Evolutionary conservation across 2,797 vertebrate genomes (phyloP).

Genomic region (Tangara arthus): DNA sequence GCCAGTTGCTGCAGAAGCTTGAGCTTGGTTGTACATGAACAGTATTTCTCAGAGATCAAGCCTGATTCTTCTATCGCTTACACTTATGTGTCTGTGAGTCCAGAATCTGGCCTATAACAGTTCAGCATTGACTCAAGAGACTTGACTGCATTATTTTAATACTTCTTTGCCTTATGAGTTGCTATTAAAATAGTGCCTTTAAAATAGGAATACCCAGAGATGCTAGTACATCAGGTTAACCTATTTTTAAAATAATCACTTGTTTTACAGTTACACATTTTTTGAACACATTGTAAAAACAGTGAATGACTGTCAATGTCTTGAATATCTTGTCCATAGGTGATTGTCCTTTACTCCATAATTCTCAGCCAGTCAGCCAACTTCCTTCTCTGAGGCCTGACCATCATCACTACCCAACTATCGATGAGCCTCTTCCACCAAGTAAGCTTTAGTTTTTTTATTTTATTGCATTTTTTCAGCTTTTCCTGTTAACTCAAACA

Average conservation of each 20-base stretch:
- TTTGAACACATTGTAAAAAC: conserved; percentile 61
- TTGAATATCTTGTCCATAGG: conserved; percentile 86
- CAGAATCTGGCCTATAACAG: neutral
- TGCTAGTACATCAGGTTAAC: neutral
- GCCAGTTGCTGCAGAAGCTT: neutral
- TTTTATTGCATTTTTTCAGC: conserved; percentile 62
- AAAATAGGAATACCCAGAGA: neutral
- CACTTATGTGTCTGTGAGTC: conserved; percentile 36
- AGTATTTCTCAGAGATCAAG: conserved; percentile 44
- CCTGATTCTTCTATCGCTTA: conserved; percentile 49
- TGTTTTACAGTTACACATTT: conserved; percentile 68
- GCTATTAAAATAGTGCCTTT: conserved; percentile 24
- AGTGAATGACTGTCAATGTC: conserved; percentile 75
- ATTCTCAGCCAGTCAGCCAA: conserved; percentile 88
- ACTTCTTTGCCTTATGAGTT: conserved; percentile 11
- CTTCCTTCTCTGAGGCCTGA: conserved; percentile 93
- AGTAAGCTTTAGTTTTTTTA: conserved; percentile 89
- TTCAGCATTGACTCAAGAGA: neutral
- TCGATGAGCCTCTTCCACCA: conserved; percentile 96
- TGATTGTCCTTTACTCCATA: conserved; percentile 85
- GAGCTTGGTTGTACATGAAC: neutral
- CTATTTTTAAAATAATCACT: neutral
- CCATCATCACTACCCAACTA: conserved; percentile 93
- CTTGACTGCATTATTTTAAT: conserved; percentile 24
- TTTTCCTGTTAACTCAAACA: conserved; percentile 64